Conservation (phyloP, 1,140 invertebrate species). For the Drosophila tsacasi region DNA sequence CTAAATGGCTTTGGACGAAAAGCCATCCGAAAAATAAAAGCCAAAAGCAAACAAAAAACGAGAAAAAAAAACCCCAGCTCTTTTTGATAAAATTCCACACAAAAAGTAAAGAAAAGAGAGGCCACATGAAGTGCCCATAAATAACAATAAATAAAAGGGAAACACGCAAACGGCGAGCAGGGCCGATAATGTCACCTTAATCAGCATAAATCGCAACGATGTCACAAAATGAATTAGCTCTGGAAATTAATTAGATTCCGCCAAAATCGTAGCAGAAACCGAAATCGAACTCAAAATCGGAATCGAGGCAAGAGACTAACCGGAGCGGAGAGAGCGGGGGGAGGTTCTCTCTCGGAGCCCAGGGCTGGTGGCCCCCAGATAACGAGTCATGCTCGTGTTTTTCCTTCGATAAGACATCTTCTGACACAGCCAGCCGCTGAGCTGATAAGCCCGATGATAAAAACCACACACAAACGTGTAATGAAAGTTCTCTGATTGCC, state of each 20-base stretch:
- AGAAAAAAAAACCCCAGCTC: slow-evolving; percentile 5
- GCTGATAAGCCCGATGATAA: slow-evolving; percentile 64
- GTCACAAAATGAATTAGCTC: slow-evolving; percentile 76
- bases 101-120: slow-evolving; percentile 3
- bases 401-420: slow-evolving; percentile 70
- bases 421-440: slow-evolving; percentile 47
- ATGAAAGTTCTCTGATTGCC: slow-evolving; percentile 65
- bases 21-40: slow-evolving; percentile 18
- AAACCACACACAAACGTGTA: slow-evolving; percentile 57
- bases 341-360: no score
- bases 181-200: slow-evolving; percentile 70
- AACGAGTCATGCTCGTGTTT: slow-evolving; percentile 43
- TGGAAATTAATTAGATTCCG: slow-evolving; percentile 79
- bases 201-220: slow-evolving; percentile 78
- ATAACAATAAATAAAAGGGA: slow-evolving; percentile 69
- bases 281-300: slow-evolving; percentile 6
- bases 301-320: not conserved
- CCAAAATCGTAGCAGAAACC: slow-evolving; percentile 18
- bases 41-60: slow-evolving; percentile 28
- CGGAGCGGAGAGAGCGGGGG: not conserved
- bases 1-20: slow-evolving; percentile 68
- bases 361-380: slow-evolving; percentile 29
- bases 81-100: slow-evolving; percentile 70
- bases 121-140: slow-evolving; percentile 47
- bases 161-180: slow-evolving; percentile 43